Percentiles rank a stretch among this genome's conserved stretches.
These are phyloP conservation scores for Pterostichus madidus DNA, from an alignment of 2,888 invertebrate genomes.

Conservation along the genomic window DNA sequence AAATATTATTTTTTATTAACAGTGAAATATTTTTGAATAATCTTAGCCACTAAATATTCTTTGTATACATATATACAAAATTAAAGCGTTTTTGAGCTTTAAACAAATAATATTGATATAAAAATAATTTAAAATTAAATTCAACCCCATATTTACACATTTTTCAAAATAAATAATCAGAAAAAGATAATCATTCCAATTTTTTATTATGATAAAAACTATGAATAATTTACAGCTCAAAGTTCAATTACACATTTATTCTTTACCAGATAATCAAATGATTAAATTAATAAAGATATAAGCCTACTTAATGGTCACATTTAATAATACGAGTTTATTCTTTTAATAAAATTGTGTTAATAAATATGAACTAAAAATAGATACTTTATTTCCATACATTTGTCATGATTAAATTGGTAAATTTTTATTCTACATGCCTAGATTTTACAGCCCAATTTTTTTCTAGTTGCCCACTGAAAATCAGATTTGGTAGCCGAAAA, in stretches of 20 bases:
- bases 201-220: slow-evolving; percentile 36
- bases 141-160: slow-evolving; percentile 26
- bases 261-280: slow-evolving; percentile 14
- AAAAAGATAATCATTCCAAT: slow-evolving; percentile 11
- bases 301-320: neutral
- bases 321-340: slow-evolving; percentile 9
- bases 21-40: slow-evolving; percentile 21
- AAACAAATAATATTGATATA: slow-evolving; percentile 25
- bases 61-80: slow-evolving; percentile 46
- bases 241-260: slow-evolving; percentile 35
- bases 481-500: slow-evolving; percentile 18
- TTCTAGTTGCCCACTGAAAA: slow-evolving; percentile 6
- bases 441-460: slow-evolving; percentile 21
- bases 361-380: slow-evolving; percentile 31
- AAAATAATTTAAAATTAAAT: slow-evolving; percentile 18
- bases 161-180: slow-evolving; percentile 2
- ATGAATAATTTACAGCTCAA: slow-evolving; percentile 44
- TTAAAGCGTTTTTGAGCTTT: slow-evolving; percentile 43
- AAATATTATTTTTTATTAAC: slow-evolving; percentile 36
- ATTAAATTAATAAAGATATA: slow-evolving; percentile 24
- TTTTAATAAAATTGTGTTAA: slow-evolving; percentile 35
- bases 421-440: slow-evolving; percentile 27
- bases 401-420: slow-evolving; percentile 11
- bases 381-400: neutral
- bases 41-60: slow-evolving; percentile 39